Percentiles rank a stretch among this genome's conserved stretches.
Conservation (phyloP, 2,888 invertebrate species). For the Alloscopus bannaensis region DNA sequence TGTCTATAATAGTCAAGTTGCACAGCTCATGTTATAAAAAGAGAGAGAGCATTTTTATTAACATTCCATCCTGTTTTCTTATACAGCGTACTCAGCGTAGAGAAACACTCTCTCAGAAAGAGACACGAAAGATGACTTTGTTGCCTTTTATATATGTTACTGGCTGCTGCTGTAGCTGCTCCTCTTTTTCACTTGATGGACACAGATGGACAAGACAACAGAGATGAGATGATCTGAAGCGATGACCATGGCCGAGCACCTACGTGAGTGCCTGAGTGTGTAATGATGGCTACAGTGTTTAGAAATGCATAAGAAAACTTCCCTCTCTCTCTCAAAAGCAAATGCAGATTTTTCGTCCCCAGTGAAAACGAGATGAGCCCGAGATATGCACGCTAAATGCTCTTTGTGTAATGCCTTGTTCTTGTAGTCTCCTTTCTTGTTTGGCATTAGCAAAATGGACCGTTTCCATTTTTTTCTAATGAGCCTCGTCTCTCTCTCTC, state of each 20-base stretch:
- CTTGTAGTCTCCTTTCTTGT: conserved; percentile 14
- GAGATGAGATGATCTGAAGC: conserved; percentile 19
- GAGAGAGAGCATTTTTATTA: conserved; percentile 22
- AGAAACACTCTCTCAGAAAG: neutral
- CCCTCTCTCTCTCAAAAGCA: too few relatives aligned
- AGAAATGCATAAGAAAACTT: too few relatives aligned
- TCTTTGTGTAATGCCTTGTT: conserved; percentile 1
- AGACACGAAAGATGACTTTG: neutral
- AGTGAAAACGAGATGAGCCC: conserved; percentile 28
- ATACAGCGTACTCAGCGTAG: neutral
- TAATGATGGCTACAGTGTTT: neutral
- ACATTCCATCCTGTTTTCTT: conserved; percentile 24
- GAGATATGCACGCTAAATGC: conserved; percentile 30
- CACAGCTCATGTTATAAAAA: neutral
- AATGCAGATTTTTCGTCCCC: too few relatives aligned
- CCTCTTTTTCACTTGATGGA: conserved; percentile 33
- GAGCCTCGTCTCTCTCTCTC: too few relatives aligned
- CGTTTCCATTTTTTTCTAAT: conserved; percentile 35
- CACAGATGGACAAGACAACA: conserved; percentile 38
- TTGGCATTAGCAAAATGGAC: conserved; percentile 33
- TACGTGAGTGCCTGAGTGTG: too few relatives aligned
- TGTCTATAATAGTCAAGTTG: neutral
- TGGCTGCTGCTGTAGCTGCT: neutral
- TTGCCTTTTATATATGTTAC: conserved; percentile 12
- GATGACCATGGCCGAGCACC: conserved; percentile 27